Evolutionary conservation across 2,888 invertebrate species (phyloP).

Genomic region (Blera fallax): DNA sequence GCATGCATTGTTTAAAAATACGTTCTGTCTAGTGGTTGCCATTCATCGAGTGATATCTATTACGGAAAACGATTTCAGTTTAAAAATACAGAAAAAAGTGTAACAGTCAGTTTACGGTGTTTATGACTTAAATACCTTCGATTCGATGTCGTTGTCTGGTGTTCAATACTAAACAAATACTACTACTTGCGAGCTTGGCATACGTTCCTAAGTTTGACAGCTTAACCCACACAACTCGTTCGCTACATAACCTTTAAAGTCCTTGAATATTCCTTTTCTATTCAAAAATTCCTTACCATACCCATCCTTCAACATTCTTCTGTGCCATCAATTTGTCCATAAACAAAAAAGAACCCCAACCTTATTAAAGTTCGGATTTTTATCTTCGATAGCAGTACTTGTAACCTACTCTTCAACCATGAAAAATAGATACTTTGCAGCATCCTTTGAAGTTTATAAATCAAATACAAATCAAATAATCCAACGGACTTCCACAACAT

Average conservation of each 20-base stretch:
- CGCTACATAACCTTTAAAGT: neutral
- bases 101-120: no score
- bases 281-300: neutral
- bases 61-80: no score
- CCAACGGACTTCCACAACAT: conserved; percentile 45
- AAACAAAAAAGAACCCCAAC: neutral
- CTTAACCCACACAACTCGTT: no score
- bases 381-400: neutral
- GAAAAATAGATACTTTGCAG: conserved; percentile 27
- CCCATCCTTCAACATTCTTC: neutral
- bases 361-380: neutral
- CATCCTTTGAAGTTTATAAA: conserved; percentile 51
- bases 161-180: no score
- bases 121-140: no score
- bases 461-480: conserved; percentile 58
- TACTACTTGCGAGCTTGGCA: no score
- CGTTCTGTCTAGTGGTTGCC: no score
- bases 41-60: no score
- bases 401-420: conserved; percentile 1
- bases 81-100: no score
- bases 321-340: neutral
- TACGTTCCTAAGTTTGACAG: neutral
- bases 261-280: neutral
- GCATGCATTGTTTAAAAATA: neutral
- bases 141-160: no score